Conservation (phyloP, 2,113 vertebrate genomes). For the Chionis minor region DNA sequence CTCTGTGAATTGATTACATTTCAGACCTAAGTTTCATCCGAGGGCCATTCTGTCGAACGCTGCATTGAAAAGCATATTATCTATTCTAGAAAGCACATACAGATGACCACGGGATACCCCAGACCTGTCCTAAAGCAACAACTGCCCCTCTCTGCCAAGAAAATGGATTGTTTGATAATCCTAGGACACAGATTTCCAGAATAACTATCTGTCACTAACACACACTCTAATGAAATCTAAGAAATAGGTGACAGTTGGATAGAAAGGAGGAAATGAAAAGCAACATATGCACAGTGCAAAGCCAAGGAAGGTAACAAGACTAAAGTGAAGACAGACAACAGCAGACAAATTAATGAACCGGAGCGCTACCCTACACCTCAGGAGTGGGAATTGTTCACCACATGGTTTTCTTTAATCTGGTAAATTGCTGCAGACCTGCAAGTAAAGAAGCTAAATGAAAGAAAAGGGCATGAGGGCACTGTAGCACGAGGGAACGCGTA, state of each 20-base stretch:
- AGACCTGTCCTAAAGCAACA: slow-evolving; percentile 4
- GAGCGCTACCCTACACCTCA: not conserved
- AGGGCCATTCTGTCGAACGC: not conserved
- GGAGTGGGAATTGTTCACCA: not conserved
- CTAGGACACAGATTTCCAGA: not conserved
- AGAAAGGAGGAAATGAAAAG: slow-evolving; percentile 3
- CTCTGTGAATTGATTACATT: slow-evolving; percentile 34
- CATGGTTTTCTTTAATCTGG: not conserved
- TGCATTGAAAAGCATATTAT: slow-evolving; percentile 1
- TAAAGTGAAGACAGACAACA: not conserved
- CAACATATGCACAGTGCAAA: not conserved
- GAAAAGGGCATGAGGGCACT: not conserved
- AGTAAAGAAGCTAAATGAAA: not conserved
- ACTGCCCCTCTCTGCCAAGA: not conserved
- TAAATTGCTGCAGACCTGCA: not conserved
- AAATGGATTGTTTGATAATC: slow-evolving; percentile 5
- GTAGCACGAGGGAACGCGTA: accelerated
- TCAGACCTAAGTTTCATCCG: slow-evolving; percentile 18
- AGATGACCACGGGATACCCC: slow-evolving; percentile 16
- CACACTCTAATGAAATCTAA: not conserved
- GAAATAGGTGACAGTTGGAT: not conserved
- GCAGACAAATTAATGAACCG: not conserved
- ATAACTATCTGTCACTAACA: not conserved
- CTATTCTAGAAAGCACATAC: not conserved
- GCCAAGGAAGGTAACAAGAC: not conserved